A percentile compares a stretch with the other conserved stretches of the same genome.
These are phyloP conservation scores for Oligia fasciuncula DNA, from an alignment of 2,888 invertebrate species.

Conservation along the genomic window DNA sequence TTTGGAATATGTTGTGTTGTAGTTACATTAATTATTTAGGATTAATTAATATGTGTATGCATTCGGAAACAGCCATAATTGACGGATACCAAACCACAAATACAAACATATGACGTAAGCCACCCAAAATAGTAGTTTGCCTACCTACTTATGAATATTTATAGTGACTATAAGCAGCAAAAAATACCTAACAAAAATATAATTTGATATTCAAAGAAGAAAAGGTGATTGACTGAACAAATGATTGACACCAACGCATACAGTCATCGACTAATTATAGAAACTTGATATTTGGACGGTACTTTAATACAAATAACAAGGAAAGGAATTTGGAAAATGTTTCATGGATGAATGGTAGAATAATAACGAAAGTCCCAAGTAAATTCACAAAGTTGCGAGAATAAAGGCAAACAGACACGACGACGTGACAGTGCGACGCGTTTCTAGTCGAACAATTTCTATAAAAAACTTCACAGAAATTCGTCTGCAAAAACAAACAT, in stretches of 20 bases:
- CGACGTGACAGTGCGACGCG: too few species aligned
- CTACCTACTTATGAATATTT: conserved; percentile 38
- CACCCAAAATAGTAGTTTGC: conserved; percentile 35
- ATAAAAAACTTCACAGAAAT: too few species aligned
- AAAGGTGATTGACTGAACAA: conserved; percentile 56
- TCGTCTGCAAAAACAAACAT: too few species aligned
- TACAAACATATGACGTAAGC: conserved; percentile 36
- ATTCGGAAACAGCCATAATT: conserved; percentile 22
- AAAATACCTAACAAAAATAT: conserved; percentile 27
- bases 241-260: conserved; percentile 49
- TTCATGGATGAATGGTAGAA: not conserved
- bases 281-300: conserved; percentile 23
- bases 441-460: too few species aligned
- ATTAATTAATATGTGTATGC: conserved; percentile 1
- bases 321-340: not conserved
- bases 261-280: conserved; percentile 23
- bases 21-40: conserved; percentile 5
- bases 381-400: not conserved
- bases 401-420: too few species aligned
- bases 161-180: conserved; percentile 15
- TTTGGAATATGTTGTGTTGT: not conserved
- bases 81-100: conserved; percentile 8
- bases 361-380: not conserved
- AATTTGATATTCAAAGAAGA: conserved; percentile 49
- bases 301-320: not conserved